Evolutionary conservation across 2,797 vertebrate species (phyloP).

Genomic region (Cyclopterus lumpus): DNA sequence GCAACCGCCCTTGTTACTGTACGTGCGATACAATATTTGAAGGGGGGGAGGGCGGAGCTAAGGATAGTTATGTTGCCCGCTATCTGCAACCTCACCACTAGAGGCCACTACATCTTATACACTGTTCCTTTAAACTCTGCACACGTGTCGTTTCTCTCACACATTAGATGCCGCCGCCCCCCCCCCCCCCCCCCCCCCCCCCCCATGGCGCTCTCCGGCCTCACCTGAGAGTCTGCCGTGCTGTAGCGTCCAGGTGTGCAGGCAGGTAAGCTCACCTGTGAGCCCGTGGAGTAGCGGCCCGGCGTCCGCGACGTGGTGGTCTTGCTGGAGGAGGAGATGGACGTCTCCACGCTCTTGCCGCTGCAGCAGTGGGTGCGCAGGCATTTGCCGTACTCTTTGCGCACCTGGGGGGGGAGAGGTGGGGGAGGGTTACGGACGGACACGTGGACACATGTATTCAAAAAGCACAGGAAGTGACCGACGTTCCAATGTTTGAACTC

Average conservation of each 20-base stretch:
- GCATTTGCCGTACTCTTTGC: constrained; percentile 98
- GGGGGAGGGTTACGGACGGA: constrained; percentile 1
- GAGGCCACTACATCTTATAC: neutral
- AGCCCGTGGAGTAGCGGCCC: constrained; percentile 96
- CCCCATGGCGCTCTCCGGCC: constrained; percentile 60
- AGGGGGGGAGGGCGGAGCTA: too few relatives aligned
- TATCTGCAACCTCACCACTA: neutral
- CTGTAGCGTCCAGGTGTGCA: constrained; percentile 83
- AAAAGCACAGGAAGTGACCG: neutral
- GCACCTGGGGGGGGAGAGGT: constrained; percentile 84
- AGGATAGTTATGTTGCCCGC: neutral
- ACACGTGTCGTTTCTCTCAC: neutral
- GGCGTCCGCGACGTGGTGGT: constrained; percentile 95
- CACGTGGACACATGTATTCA: neutral
- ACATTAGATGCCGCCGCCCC: neutral
- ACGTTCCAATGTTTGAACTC: constrained; percentile 16
- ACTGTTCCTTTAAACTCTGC: neutral
- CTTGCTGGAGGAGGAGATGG: constrained; percentile 96
- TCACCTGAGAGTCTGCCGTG: constrained; percentile 84
- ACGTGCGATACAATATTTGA: neutral
- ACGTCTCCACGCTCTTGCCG: constrained; percentile 96
- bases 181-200: neutral
- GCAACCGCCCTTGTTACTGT: too few relatives aligned
- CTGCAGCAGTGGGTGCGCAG: constrained; percentile 97
- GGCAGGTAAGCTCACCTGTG: constrained; percentile 92